A percentile compares a stretch with the other conserved stretches of the same genome.
These are phyloP conservation scores for Doryteuthis pealeii DNA, from an alignment of 1,140 invertebrate species.

Conservation along the genomic window DNA sequence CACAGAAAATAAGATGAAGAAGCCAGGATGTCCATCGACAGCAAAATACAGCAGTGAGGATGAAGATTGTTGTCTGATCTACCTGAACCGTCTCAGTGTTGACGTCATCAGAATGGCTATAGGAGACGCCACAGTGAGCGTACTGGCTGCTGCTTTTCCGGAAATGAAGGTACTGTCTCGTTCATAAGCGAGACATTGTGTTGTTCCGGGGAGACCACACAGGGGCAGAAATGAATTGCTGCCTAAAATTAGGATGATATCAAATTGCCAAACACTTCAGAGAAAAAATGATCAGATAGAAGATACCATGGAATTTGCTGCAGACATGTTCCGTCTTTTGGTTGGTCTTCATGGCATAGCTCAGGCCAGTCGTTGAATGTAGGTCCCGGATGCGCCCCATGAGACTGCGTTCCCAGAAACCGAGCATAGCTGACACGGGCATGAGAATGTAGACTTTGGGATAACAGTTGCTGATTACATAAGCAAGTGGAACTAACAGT, in stretches of 20 bases:
- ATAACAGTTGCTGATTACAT: conserved; percentile 42
- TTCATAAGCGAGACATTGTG: no score
- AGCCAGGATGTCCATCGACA: conserved; percentile 32
- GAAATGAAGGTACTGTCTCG: no score
- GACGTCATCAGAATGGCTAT: conserved; percentile 37
- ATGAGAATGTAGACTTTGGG: conserved; percentile 45
- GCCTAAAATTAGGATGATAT: conserved; percentile 3
- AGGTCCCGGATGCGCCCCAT: conserved; percentile 50
- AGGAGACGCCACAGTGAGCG: conserved; percentile 33
- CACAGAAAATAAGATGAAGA: conserved; percentile 32
- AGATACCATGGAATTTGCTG: conserved; percentile 48
- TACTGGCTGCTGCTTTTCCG: not conserved
- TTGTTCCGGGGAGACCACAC: no score
- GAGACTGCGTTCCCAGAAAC: conserved; percentile 38
- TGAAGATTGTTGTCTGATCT: conserved; percentile 28
- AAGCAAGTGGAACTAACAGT: conserved; percentile 39
- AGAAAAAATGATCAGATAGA: conserved; percentile 30
- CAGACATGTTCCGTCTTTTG: conserved; percentile 38
- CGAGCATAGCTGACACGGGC: conserved; percentile 37
- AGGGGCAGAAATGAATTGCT: not conserved
- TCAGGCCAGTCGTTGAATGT: conserved; percentile 44
- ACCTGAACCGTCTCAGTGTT: conserved; percentile 23
- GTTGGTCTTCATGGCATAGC: conserved; percentile 34
- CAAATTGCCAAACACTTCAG: conserved; percentile 15
- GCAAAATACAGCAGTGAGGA: conserved; percentile 43